A percentile compares a stretch with the other conserved stretches of the same genome.
These are phyloP conservation scores for Drosophila maculinotata DNA, from an alignment of 2,888 invertebrate genomes.

Conservation along the genomic window DNA sequence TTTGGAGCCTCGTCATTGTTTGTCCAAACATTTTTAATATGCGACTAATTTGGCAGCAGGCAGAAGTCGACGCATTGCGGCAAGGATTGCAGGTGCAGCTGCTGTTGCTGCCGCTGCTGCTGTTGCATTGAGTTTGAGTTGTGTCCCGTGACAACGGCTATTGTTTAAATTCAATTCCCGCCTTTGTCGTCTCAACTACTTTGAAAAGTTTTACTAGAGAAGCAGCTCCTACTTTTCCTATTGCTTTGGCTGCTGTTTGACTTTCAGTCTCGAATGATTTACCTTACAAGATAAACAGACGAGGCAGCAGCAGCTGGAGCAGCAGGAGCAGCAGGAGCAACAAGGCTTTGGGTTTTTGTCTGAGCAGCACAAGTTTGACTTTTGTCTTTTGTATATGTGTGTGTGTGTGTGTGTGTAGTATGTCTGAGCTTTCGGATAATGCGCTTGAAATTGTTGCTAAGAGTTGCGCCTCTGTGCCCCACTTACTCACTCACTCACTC, in stretches of 20 bases:
- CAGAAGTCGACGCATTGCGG: conserved; percentile 69
- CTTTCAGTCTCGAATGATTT: conserved; percentile 81
- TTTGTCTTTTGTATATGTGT: conserved; percentile 65
- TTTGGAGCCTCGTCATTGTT: conserved; percentile 73
- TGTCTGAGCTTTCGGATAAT: conserved; percentile 62
- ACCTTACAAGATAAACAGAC: conserved; percentile 78
- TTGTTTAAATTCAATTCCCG: conserved; percentile 80
- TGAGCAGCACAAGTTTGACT: conserved; percentile 75
- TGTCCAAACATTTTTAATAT: conserved; percentile 79
- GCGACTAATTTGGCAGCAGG: conserved; percentile 72
- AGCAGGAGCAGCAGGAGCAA: conserved; percentile 16
- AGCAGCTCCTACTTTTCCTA: conserved; percentile 1
- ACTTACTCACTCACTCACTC: conserved; percentile 1
- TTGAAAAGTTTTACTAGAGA: conserved; percentile 62
- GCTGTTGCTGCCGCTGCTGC: not conserved
- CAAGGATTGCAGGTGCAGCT: conserved; percentile 39
- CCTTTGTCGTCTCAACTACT: conserved; percentile 77
- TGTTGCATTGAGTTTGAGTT: conserved; percentile 37
- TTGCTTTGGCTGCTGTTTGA: conserved; percentile 65
- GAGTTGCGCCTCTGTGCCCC: conserved; percentile 34
- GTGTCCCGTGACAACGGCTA: conserved; percentile 68
- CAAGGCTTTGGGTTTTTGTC: conserved; percentile 52
- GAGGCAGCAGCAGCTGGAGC: conserved; percentile 1
- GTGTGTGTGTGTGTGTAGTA: conserved; percentile 25
- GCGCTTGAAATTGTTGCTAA: conserved; percentile 76